Evolutionary conservation across 2,113 vertebrate species (phyloP).

Genomic region (Callipepla squamata): DNA sequence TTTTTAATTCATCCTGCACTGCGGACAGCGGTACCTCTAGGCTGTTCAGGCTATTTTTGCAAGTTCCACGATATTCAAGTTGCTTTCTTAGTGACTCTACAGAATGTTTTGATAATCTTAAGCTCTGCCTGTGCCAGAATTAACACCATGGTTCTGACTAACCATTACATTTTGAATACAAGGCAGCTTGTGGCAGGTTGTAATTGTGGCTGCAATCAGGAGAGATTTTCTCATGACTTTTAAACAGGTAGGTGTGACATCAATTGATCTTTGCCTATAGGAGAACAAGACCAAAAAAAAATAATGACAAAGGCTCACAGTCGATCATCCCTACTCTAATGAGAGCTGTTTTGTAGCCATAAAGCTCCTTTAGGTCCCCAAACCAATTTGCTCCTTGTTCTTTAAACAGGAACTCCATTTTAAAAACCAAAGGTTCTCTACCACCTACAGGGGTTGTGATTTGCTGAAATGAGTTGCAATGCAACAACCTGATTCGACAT

Average conservation of each 20-base stretch:
- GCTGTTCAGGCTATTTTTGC: background rate
- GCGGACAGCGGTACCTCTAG: background rate
- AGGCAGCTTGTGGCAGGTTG: conserved; percentile 26
- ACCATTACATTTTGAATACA: background rate
- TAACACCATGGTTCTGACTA: background rate
- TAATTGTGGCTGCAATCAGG: conserved; percentile 37
- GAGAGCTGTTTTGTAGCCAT: background rate
- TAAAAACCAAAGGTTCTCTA: background rate
- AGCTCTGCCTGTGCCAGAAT: background rate
- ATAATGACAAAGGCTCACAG: background rate
- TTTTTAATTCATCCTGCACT: background rate
- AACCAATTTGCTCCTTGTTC: background rate
- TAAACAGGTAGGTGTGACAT: conserved; percentile 45
- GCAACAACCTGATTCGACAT: background rate
- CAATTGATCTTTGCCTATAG: conserved; percentile 42
- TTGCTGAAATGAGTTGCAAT: background rate
- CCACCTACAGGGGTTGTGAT: background rate
- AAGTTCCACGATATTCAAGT: background rate
- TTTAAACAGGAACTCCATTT: background rate
- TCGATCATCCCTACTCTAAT: background rate
- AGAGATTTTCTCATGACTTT: conserved; percentile 56
- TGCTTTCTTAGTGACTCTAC: background rate
- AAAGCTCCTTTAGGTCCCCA: background rate
- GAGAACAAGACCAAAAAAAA: conserved; percentile 27
- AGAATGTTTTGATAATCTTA: background rate